Percentiles rank a stretch among this genome's conserved stretches.
Conservation (phyloP, 1,140 invertebrate species). For the Campoletis sonorensis region DNA sequence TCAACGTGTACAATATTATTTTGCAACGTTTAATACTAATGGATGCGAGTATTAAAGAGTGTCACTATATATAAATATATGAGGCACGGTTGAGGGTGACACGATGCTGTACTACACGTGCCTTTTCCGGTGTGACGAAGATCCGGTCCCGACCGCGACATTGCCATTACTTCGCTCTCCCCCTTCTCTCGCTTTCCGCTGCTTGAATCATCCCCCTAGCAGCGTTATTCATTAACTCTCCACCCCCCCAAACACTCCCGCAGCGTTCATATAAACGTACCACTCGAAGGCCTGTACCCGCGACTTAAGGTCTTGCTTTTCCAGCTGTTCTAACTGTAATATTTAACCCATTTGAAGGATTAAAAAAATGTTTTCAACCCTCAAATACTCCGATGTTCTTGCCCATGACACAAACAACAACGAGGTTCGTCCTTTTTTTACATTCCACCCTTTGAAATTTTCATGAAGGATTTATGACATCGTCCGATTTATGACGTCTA, state of each 20-base stretch:
- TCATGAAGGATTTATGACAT: too few species aligned
- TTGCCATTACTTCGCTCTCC: background rate
- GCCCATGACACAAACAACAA: too few species aligned
- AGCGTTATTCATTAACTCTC: slow-evolving; percentile 27
- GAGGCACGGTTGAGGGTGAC: background rate
- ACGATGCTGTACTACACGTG: slow-evolving; percentile 15
- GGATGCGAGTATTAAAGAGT: slow-evolving; percentile 9
- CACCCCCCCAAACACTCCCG: background rate
- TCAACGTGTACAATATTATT: background rate
- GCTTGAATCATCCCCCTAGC: background rate
- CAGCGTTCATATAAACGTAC: background rate
- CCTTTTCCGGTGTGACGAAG: slow-evolving; percentile 10
- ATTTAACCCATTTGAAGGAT: too few species aligned
- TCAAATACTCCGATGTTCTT: too few species aligned
- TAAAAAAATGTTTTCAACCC: too few species aligned
- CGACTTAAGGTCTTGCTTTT: too few species aligned
- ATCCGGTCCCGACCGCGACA: slow-evolving; percentile 7
- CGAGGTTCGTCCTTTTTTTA: too few species aligned
- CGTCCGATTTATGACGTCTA: too few species aligned
- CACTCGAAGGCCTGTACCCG: background rate
- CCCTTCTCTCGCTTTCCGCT: background rate
- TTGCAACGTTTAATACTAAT: slow-evolving; percentile 15
- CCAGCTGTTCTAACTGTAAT: background rate
- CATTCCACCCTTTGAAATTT: too few species aligned
- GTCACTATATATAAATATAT: background rate